Percentiles rank a stretch among this genome's conserved stretches.
Evolutionary conservation across 2,888 invertebrate genomes (phyloP).

Genomic region (Nephrotoma flavescens): DNA sequence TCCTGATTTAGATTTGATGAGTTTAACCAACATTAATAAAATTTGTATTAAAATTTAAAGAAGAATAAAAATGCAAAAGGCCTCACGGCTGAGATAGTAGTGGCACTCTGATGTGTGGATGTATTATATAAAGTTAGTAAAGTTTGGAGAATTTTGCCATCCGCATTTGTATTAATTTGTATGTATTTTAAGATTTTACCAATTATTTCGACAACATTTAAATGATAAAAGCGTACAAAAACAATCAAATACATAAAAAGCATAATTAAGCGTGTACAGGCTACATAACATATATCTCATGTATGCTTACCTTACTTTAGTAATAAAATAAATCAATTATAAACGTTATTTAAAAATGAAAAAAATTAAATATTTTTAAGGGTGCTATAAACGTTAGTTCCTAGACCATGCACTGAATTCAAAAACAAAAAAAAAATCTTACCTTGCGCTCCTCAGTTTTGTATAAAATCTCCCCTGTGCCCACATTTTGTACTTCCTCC

Average conservation of each 20-base stretch:
- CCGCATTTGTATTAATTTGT: not conserved
- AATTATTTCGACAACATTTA: not conserved
- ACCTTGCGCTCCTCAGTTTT: conserved; percentile 85
- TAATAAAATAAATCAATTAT: not conserved
- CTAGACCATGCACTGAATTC: not conserved
- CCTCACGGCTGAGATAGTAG: not conserved
- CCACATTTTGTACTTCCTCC: conserved; percentile 76
- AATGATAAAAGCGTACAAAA: not conserved
- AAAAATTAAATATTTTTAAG: not conserved
- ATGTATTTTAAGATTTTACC: not conserved
- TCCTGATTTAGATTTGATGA: not conserved
- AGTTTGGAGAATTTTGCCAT: not conserved
- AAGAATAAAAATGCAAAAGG: not conserved
- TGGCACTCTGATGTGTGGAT: conserved; percentile 23
- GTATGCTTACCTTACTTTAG: not conserved
- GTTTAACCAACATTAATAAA: not conserved
- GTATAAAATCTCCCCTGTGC: conserved; percentile 72
- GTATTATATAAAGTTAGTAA: conserved; percentile 13
- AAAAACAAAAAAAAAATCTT: conserved; percentile 14
- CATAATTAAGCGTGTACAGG: not conserved
- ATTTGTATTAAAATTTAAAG: not conserved
- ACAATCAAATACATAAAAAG: not conserved
- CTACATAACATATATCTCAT: not conserved
- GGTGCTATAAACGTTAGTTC: not conserved
- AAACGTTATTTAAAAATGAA: not conserved